Evolutionary conservation across 1,140 invertebrate genomes (phyloP).

Genomic region (Oscheius sp.): DNA sequence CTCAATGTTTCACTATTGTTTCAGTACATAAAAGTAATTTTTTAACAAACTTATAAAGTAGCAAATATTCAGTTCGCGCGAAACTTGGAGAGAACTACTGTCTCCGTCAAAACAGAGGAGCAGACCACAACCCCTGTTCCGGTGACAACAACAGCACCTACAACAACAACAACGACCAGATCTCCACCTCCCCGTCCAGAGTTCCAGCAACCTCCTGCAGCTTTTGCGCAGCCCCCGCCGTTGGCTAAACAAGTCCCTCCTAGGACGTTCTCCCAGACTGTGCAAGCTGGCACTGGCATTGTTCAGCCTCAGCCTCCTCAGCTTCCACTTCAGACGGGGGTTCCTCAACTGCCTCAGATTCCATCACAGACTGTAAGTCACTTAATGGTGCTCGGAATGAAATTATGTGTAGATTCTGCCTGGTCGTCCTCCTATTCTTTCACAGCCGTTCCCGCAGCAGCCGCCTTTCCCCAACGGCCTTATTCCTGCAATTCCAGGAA

Average conservation of each 20-base stretch:
- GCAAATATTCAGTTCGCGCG: background rate
- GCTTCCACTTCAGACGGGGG: too few relatives aligned
- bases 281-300: background rate
- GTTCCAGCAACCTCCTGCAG: background rate
- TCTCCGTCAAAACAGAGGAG: background rate
- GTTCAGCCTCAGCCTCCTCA: too few relatives aligned
- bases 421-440: background rate
- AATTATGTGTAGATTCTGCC: background rate
- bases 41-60: too few relatives aligned
- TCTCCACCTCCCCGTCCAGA: background rate
- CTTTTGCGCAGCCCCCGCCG: background rate
- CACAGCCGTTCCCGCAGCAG: conserved; percentile 3
- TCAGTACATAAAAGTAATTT: too few relatives aligned
- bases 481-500: background rate
- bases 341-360: too few relatives aligned
- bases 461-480: background rate
- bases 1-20: too few relatives aligned
- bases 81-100: background rate
- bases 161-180: background rate
- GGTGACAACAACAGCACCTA: background rate
- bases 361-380: too few relatives aligned
- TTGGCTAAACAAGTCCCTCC: background rate
- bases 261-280: background rate
- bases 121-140: background rate
- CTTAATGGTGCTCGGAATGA: too few relatives aligned